Percentiles rank a stretch among this genome's conserved stretches.
These are phyloP conservation scores for Lutjanus erythropterus DNA, from an alignment of 2,113 vertebrate genomes.

Conservation along the genomic window DNA sequence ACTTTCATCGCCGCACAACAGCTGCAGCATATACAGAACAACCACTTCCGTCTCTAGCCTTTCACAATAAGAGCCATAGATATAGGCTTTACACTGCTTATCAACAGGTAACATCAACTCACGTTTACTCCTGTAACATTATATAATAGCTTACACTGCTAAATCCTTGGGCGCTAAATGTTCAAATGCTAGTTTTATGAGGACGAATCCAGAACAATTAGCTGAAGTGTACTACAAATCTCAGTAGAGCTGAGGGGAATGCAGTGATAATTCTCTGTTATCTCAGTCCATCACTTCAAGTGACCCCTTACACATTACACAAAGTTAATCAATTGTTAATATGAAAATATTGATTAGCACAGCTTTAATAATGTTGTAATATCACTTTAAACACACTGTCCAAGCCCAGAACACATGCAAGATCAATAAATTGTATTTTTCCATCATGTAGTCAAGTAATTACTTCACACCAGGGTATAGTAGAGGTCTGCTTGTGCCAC, in stretches of 20 bases:
- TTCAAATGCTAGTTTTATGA: not conserved
- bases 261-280: not conserved
- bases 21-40: too few relatives aligned
- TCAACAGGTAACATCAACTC: too few relatives aligned
- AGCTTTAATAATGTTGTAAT: not conserved
- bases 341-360: not conserved
- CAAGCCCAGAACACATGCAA: not conserved
- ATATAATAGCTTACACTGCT: too few relatives aligned
- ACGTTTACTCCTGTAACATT: too few relatives aligned
- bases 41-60: too few relatives aligned
- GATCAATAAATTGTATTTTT: constrained; percentile 2
- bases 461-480: not conserved
- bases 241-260: not conserved
- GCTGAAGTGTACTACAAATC: not conserved
- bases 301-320: not conserved
- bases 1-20: too few relatives aligned
- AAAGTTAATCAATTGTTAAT: not conserved
- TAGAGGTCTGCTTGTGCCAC: not conserved
- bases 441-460: not conserved
- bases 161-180: not conserved
- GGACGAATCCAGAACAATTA: not conserved
- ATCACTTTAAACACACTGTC: not conserved
- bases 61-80: too few relatives aligned
- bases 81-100: too few relatives aligned
- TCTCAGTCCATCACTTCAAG: not conserved